Base-by-base conservation (phyloP, 2,888 invertebrate genomes). In the Hyles lineata region DNA sequence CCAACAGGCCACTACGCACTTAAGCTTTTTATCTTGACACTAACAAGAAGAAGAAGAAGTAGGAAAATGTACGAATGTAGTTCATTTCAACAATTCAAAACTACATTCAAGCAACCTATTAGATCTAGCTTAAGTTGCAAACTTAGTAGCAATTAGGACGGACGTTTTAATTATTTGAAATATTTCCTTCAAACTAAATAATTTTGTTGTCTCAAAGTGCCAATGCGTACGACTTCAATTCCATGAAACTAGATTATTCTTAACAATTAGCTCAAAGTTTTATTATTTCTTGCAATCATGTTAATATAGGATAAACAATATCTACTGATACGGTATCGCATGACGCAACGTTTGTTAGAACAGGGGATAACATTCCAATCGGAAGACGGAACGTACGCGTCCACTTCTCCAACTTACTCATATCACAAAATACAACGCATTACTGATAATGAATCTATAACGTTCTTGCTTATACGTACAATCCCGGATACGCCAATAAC, bases 271-370 rank as follows among this genome's bases (percentile, higher is more conserved):
- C 59, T 21, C 25, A 62, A 62, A 62, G 25, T 8, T 19, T 32
- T 19, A 19, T 23, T 1, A 15, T 21, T 43, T 23, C 17, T 2
- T 63, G 63, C 43, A 35, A 43, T 35, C n/a, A 6, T 19, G 61
- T 52, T 61, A 29, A 61, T 35, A 70, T 70, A 61, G 52, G 52
- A 62, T 70, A 70, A 32, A 17, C 58, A 25, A 35, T 70, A 73
- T 62, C 70, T 62, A 21, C 52, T 25, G 70, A 73, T 70, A 61
- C 19, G 32, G 5, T 72, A 70, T 72, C 72, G 67, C 29, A 70
- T 72, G 60, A 58, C 52, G 55, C 32, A 19, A 29, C 29, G 19
- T 58, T 25, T 70, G 29, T 70, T 71, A 21, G 19, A 15, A 25
- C 58, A 9, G 6, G 11, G 11, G 2, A 50, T 23, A 19, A n/a